Base-by-base conservation (phyloP, 2,113 vertebrate species). In the Platysteira castanea region DNA sequence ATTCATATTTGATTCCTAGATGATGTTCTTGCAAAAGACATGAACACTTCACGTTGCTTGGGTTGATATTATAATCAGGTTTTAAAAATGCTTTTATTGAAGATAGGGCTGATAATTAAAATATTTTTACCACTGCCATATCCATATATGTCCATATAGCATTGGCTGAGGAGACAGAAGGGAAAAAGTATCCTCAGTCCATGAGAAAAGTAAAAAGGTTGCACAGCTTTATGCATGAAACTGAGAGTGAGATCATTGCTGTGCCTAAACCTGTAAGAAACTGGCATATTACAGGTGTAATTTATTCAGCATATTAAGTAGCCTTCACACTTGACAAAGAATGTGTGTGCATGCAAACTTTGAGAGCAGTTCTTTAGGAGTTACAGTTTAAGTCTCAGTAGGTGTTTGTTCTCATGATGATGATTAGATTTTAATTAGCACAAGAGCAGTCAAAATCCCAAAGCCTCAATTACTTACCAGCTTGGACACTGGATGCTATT, bases 361-460 rank as follows among this genome's bases (percentile, higher is more conserved):
- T 80, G 65, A 85, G 30, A 75, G 24, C 3, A 16, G 4, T 26
- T 75, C 42, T 89, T 77, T 30, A 95, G 56, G 89, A 96, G 42
- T 91, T 91, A 85, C 16, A 75, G 60, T 81, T 84, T 70, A 79
- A 76, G 9, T 90, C 89, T 94, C 91, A 82, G 69, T 83, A 94
- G 90, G 53, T 88, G 54, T 87, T 96, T 95, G 56, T 92, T 94
- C 96, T 95, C 93, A 67, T 7, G 61, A 91, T 94, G 69, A 53
- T 94, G 65, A 95, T 95, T 96, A 94, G 86, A 87, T 94, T 97
- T 97, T 96, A 97, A 97, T 90, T 95, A 96, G 86, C 76, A 90
- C 61, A 94, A 85, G 70, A 95, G 22, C 69, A 91, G 59, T 73
- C 59, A 71, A 84, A 91, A 46, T 97, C 95, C 84, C 95, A 89